Conservation (phyloP, 2,888 invertebrate genomes). For the Rhopalosiphum nymphaeae region DNA sequence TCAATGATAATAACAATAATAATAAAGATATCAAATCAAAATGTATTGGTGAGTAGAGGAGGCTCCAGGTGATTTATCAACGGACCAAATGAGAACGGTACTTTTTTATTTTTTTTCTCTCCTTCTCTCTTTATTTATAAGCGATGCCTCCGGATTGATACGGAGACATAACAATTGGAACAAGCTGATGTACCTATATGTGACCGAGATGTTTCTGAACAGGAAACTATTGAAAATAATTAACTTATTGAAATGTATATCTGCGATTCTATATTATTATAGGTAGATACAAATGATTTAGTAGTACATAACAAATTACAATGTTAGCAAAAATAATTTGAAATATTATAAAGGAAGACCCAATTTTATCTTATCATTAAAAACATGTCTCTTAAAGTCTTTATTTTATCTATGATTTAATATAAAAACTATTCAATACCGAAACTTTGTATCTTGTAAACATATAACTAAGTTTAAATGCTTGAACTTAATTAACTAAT, state of each 20-base stretch:
- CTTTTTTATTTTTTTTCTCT: constrained; percentile 18
- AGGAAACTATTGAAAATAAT: constrained; percentile 25
- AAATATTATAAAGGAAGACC: not conserved
- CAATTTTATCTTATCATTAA: not conserved
- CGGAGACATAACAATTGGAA: constrained; percentile 24
- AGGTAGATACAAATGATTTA: not conserved
- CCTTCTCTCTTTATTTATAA: constrained; percentile 5
- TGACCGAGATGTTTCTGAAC: constrained; percentile 50
- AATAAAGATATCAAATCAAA: constrained; percentile 63
- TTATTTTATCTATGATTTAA: not conserved
- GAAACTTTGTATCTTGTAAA: not conserved
- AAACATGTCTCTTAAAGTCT: not conserved
- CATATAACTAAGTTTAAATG: not conserved
- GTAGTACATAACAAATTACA: not conserved
- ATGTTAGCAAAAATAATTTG: not conserved
- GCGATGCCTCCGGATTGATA: constrained; percentile 54
- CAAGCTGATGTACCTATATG: not conserved
- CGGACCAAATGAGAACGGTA: constrained; percentile 52
- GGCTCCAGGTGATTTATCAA: constrained; percentile 63
- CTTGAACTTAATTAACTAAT: not conserved
- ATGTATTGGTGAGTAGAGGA: not conserved
- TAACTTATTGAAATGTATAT: not conserved
- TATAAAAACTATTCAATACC: not conserved
- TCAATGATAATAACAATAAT: constrained; percentile 56
- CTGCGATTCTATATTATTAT: not conserved